Percentiles rank a stretch among this genome's conserved stretches.
phyloP scores from a whole-genome alignment of 2,797 vertebrate species.

The Cirrhinus molitorella region DNA sequence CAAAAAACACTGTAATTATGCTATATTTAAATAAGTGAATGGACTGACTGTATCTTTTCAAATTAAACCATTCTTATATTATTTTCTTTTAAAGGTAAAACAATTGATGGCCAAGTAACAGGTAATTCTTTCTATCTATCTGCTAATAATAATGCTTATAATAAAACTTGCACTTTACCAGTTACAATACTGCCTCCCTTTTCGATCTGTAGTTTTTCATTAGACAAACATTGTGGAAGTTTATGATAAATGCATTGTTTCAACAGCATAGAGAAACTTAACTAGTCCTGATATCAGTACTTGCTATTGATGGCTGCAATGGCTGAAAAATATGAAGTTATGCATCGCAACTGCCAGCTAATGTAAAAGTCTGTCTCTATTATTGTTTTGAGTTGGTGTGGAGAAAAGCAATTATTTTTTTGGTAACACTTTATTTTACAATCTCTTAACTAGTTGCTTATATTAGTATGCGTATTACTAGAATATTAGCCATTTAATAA shows the following conservation, averaged over 20 bases:
- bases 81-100: conserved; percentile 15
- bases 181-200: no score
- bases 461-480: no score
- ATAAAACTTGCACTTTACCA: background rate
- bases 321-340: background rate
- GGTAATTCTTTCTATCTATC: background rate
- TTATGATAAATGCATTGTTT: background rate
- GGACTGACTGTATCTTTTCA: background rate
- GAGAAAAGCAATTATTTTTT: background rate
- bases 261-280: background rate
- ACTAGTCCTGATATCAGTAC: background rate
- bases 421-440: no score
- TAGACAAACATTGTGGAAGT: background rate
- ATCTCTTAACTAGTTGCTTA: no score
- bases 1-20: background rate
- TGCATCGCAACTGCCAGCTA: background rate
- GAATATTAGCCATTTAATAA: no score
- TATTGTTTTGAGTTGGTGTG: background rate
- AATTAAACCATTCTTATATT: background rate
- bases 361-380: background rate
- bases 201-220: background rate
- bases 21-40: background rate
- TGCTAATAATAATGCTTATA: background rate
- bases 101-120: background rate
- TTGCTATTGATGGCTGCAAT: background rate